Conservation (phyloP, 2,888 invertebrate genomes). For the Synanthedon tipuliformis region DNA sequence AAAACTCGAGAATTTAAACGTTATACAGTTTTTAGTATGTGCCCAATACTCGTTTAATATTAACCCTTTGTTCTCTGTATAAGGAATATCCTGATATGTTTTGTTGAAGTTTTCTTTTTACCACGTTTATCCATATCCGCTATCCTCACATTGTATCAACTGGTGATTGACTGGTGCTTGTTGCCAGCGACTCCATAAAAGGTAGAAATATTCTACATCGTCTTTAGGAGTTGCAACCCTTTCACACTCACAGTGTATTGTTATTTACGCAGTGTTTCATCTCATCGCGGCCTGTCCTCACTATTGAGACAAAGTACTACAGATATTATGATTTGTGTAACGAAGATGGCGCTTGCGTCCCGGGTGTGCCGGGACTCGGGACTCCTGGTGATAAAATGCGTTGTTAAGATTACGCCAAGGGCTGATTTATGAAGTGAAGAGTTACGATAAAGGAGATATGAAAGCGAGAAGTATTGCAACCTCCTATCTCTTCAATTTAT, state of each 20-base stretch:
- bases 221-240: neutral
- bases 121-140: no score
- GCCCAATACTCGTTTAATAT: no score
- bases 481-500: no score
- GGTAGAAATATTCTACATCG: no score
- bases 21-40: neutral
- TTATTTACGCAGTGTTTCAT: neutral
- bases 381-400: neutral
- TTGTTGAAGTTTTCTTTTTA: no score
- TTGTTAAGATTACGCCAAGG: neutral
- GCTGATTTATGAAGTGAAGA: neutral
- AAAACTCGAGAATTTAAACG: neutral
- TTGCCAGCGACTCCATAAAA: no score
- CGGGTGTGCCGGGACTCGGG: neutral
- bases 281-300: neutral
- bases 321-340: constrained; percentile 6
- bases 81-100: no score
- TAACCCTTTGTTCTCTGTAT: no score
- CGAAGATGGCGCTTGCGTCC: neutral
- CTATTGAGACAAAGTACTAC: constrained; percentile 7
- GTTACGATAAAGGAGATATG: neutral
- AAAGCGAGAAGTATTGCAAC: neutral
- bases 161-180: no score
- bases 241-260: neutral
- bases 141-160: no score